Percentiles rank a stretch among this genome's conserved stretches.
Conservation (phyloP, 1,140 invertebrate species). For the Triops longicaudatus region DNA sequence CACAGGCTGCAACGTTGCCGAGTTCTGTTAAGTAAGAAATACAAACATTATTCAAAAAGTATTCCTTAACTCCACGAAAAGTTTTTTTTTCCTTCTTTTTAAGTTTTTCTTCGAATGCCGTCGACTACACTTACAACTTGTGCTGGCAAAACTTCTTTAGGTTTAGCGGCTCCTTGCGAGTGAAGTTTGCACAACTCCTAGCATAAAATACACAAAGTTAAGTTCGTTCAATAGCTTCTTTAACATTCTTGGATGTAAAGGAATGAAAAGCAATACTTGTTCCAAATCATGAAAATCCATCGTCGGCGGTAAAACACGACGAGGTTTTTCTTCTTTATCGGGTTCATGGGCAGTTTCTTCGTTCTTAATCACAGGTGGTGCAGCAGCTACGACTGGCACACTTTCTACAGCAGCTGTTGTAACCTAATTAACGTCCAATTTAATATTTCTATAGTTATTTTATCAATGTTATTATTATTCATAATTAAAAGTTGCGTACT, state of each 20-base stretch:
- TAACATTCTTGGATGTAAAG: background rate
- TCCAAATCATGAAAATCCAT: conserved; percentile 42
- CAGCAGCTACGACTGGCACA: background rate
- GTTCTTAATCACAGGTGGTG: background rate
- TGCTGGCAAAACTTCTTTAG: conserved; percentile 1
- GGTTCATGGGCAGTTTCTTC: conserved; percentile 19
- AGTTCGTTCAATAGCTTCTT: background rate
- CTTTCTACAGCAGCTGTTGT: conserved; percentile 30
- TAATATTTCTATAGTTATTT: conserved; percentile 40
- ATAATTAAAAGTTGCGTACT: conserved; percentile 42
- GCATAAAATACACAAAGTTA: background rate
- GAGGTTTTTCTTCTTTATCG: conserved; percentile 27
- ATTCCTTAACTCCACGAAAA: background rate
- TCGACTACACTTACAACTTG: background rate
- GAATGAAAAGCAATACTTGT: conserved; percentile 32
- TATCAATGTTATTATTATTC: too few species aligned
- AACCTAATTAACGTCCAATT: conserved; percentile 36
- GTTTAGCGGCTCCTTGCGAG: conserved; percentile 23
- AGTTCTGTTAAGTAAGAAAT: background rate
- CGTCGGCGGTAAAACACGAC: conserved; percentile 34
- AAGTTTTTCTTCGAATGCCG: background rate
- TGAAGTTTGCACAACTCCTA: conserved; percentile 32
- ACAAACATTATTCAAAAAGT: background rate
- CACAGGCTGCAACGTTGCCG: background rate
- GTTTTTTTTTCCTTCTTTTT: too few species aligned